A percentile compares a stretch with the other conserved stretches of the same genome.
phyloP scores from a whole-genome alignment of 1,140 invertebrate species.

The Aphelinus atriplicis region DNA sequence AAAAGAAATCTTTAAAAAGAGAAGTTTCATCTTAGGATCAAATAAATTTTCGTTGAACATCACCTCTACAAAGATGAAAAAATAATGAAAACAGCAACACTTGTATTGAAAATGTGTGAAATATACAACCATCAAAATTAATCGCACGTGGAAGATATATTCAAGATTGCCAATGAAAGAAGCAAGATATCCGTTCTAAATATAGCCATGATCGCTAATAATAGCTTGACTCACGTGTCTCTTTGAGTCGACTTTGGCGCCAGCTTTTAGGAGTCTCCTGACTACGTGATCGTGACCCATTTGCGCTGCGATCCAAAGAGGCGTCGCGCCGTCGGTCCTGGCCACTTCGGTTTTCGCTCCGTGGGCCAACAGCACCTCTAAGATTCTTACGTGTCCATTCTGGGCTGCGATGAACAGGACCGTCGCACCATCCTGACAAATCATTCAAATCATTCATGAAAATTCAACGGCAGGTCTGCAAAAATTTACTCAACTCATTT shows the following conservation, averaged over 20 bases:
- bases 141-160: no score
- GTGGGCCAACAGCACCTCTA: constrained; percentile 74
- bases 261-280: constrained; percentile 77
- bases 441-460: neutral
- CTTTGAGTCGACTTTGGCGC: constrained; percentile 82
- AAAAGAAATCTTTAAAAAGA: no score
- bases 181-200: no score
- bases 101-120: no score
- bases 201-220: neutral
- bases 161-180: no score
- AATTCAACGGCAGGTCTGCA: neutral
- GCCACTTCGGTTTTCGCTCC: constrained; percentile 77
- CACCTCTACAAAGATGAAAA: no score
- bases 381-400: constrained; percentile 85
- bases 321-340: constrained; percentile 84
- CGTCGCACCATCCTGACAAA: constrained; percentile 81
- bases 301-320: constrained; percentile 93
- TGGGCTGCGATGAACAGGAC: constrained; percentile 90
- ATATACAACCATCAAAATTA: no score
- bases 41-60: no score
- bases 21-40: no score
- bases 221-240: constrained; percentile 73
- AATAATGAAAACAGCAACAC: no score
- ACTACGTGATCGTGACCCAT: constrained; percentile 90
- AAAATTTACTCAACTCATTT: neutral